phyloP scores from a whole-genome alignment of 1,140 invertebrate genomes.

The Aphelinus certus region DNA sequence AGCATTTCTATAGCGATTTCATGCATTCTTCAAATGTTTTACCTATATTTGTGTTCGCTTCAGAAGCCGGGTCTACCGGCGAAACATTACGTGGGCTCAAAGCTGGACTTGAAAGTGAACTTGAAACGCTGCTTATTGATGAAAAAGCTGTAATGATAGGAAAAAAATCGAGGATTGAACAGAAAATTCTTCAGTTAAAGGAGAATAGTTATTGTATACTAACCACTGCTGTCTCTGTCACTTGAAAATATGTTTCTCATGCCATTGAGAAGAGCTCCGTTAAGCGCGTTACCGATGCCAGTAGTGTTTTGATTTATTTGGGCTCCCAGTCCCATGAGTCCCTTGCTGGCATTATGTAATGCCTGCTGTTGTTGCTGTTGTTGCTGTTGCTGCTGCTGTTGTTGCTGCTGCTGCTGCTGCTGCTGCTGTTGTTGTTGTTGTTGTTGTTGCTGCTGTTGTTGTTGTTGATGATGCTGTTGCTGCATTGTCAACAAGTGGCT shows the following conservation, averaged over 20 bases:
- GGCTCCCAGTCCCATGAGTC: slow-evolving; percentile 33
- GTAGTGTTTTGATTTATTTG: slow-evolving; percentile 49
- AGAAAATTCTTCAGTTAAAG: too few relatives aligned
- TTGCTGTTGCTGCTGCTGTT: slow-evolving; percentile 45
- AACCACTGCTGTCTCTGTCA: slow-evolving; percentile 53
- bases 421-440: slow-evolving; percentile 48
- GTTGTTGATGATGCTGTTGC: slow-evolving; percentile 42
- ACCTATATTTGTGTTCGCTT: slow-evolving; percentile 35
- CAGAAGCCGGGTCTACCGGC: slow-evolving; percentile 55
- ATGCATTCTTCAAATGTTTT: not conserved
- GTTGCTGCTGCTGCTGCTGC: slow-evolving; percentile 22
- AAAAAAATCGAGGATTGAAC: too few relatives aligned
- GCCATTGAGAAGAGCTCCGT: slow-evolving; percentile 43
- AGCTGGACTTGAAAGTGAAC: slow-evolving; percentile 65
- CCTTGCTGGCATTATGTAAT: slow-evolving; percentile 16
- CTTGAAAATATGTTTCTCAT: slow-evolving; percentile 37
- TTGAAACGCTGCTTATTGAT: slow-evolving; percentile 64
- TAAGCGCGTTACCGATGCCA: slow-evolving; percentile 41
- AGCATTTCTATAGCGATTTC: too few relatives aligned
- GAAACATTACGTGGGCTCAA: slow-evolving; percentile 65
- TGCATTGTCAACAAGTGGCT: slow-evolving; percentile 59
- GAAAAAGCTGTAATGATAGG: slow-evolving; percentile 54
- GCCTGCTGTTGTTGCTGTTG: slow-evolving; percentile 47
- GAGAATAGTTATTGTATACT: slow-evolving; percentile 22
- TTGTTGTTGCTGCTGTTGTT: slow-evolving; percentile 48